Conservation (phyloP, 2,888 invertebrate species). For the Homarus gammarus region DNA sequence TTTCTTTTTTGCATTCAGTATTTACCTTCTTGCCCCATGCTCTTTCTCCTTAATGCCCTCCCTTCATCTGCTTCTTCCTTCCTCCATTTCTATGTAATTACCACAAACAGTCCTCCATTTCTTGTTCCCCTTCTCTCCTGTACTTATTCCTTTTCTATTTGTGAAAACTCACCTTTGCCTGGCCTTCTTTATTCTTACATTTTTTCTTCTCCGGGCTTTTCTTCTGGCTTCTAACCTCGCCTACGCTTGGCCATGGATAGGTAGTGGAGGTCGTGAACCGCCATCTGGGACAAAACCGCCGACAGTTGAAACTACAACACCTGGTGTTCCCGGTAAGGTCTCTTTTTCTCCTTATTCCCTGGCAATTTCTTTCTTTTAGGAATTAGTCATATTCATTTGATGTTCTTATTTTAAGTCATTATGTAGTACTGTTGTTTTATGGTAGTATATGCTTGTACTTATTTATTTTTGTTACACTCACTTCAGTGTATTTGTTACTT, state of each 20-base stretch:
- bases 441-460: neutral
- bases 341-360: constrained; percentile 51
- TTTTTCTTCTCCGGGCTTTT: constrained; percentile 52
- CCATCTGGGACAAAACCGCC: constrained; percentile 37
- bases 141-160: neutral
- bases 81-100: too few relatives aligned
- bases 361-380: constrained; percentile 4
- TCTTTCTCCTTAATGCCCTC: too few relatives aligned
- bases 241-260: constrained; percentile 53
- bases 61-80: neutral
- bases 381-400: constrained; percentile 17
- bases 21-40: too few relatives aligned
- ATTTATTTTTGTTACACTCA: neutral
- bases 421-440: neutral
- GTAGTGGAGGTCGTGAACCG: constrained; percentile 11
- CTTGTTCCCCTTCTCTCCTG: neutral
- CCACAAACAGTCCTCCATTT: too few relatives aligned
- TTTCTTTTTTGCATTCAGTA: too few relatives aligned
- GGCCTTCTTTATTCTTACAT: constrained; percentile 16
- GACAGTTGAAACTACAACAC: constrained; percentile 46
- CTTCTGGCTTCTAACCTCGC: constrained; percentile 56
- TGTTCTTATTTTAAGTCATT: neutral
- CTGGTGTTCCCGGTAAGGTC: constrained; percentile 65
- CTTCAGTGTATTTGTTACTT: neutral
- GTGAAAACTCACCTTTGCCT: constrained; percentile 7